Percentiles rank a stretch among this genome's conserved stretches.
These are phyloP conservation scores for Steatocranus sp. DNA, from an alignment of 2,797 vertebrate genomes.

Conservation along the genomic window DNA sequence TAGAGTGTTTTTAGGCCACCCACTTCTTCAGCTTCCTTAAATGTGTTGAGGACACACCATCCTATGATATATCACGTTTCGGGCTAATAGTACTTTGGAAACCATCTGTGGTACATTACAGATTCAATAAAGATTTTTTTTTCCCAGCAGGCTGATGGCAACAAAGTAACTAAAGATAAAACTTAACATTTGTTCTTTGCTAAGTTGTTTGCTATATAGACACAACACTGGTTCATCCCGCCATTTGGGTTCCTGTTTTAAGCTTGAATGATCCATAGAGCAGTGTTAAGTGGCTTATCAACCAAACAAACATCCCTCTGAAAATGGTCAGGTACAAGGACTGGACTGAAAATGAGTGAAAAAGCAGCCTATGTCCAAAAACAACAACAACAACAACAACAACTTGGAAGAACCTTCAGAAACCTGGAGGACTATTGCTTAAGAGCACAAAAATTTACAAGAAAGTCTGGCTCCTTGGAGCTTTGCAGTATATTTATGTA, in stretches of 20 bases:
- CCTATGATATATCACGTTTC: background rate
- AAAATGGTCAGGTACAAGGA: background rate
- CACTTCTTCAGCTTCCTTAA: background rate
- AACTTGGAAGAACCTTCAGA: background rate
- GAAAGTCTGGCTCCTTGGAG: background rate
- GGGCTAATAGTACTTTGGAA: background rate
- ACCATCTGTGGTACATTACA: background rate
- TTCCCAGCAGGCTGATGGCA: background rate
- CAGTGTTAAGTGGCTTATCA: background rate
- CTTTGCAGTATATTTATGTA: background rate
- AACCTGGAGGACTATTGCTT: background rate
- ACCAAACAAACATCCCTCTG: background rate
- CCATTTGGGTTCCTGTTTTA: background rate
- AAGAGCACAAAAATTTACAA: background rate
- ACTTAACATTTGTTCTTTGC: background rate
- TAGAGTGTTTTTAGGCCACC: background rate
- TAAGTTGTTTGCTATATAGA: background rate
- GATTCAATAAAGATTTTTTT: background rate
- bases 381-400: fast-evolving
- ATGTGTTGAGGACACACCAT: background rate
- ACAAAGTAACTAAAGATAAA: background rate
- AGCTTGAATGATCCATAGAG: background rate
- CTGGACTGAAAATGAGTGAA: background rate
- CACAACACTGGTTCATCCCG: background rate
- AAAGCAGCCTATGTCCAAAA: background rate